Base-by-base conservation (phyloP, 2,113 vertebrate genomes). In the Prietella phreatophila region DNA sequence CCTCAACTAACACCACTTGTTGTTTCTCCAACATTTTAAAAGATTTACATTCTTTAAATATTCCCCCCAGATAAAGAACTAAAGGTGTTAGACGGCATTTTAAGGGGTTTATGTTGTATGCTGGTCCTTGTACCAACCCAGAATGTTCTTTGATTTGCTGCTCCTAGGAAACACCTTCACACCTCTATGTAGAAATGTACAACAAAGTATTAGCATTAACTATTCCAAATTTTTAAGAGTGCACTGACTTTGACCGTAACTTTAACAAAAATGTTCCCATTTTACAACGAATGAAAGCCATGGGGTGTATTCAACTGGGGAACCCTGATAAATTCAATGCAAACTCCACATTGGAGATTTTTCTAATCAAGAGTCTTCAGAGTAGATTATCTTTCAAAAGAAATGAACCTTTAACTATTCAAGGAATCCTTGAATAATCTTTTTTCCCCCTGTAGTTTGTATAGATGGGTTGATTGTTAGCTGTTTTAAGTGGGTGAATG, bases 381-480 rank as follows among this genome's bases (percentile, higher is more conserved):
- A 80, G 14, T 53, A 79, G 25, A 33, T 55, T n/a, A 19, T 55
- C 15, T 55, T 55, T 55, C 4, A 1, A 58, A 81, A 56, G 53
- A 13, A 58, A 13, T 47, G 17, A 20, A 33, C 50, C 20, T 30
- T 11, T 30, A 82, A 82, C 5, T 39, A 60, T 61, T 56, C 33
- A 36, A 82, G 13, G 33, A 82, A 61, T 61, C 8, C 80, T 61
- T 82, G 22, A 60, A 61, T 61, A 42, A 60, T 82, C 1, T 13
- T 50, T 50, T 25, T 53, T 55, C 20, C 9, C 8, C 22, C n/a
- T 4, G 15, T 56, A 56, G 13, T 22, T 17, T 58, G 9, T 81
- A 81, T 53, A 81, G 53, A 81, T 81, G n/a, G 53, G 17, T 19
- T 81, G 73, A 76, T 81, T 81, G 79, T 81, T 81, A 58, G 79